Conservation (phyloP, 2,888 invertebrate species). For the Hydrotaea cyrtoneurina region DNA sequence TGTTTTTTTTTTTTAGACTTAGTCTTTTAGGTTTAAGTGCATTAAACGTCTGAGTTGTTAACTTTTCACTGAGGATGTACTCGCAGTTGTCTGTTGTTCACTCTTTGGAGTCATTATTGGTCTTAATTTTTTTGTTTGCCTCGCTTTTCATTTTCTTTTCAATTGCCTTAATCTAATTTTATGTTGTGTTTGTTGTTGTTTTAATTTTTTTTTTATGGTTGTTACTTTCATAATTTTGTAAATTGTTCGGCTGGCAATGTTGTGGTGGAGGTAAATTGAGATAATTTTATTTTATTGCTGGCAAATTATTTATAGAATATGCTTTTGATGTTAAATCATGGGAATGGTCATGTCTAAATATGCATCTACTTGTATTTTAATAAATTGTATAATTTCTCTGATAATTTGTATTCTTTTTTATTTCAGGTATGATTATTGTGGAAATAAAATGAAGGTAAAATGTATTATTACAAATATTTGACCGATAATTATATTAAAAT, state of each 20-base stretch:
- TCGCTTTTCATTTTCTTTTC: slow-evolving; percentile 74
- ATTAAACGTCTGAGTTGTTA: slow-evolving; percentile 58
- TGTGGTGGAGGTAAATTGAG: no score
- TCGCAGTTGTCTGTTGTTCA: slow-evolving; percentile 11
- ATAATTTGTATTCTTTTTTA: no score
- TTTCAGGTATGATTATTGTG: no score
- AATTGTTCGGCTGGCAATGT: background rate
- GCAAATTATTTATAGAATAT: no score
- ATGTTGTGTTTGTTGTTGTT: slow-evolving; percentile 70
- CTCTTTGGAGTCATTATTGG: slow-evolving; percentile 72
- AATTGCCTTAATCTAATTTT: slow-evolving; percentile 78
- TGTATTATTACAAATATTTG: no score
- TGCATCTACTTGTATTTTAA: background rate
- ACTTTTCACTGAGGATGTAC: slow-evolving; percentile 28
- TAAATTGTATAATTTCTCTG: background rate
- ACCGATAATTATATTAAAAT: no score
- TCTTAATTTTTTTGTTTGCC: slow-evolving; percentile 77
- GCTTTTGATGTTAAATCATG: no score
- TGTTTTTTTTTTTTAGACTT: slow-evolving; percentile 45
- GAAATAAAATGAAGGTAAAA: no score
- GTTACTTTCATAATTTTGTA: background rate
- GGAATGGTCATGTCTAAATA: background rate
- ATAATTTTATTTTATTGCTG: no score
- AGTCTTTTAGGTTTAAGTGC: slow-evolving; percentile 36
- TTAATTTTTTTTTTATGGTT: background rate